A percentile compares a stretch with the other conserved stretches of the same genome.
Evolutionary conservation across 2,888 invertebrate genomes (phyloP).

Genomic region (Sinopyrophorus schimmeli): DNA sequence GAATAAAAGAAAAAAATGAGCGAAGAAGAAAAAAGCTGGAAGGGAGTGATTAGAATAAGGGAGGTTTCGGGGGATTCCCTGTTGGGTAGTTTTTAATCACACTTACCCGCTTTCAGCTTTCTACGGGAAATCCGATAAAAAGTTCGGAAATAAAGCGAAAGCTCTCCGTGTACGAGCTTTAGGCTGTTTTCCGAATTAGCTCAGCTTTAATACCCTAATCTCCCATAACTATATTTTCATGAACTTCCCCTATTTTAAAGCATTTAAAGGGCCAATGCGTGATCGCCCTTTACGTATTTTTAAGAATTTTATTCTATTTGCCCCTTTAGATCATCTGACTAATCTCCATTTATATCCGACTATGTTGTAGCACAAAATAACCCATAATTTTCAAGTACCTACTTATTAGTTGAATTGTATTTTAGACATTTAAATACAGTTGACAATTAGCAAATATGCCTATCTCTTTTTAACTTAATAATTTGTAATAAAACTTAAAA

Average conservation of each 20-base stretch:
- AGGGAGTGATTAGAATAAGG: constrained; percentile 10
- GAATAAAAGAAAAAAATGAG: no score
- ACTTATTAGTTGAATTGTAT: no score
- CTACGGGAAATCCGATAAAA: constrained; percentile 30
- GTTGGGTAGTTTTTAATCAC: constrained; percentile 34
- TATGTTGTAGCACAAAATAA: no score
- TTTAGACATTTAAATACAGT: no score
- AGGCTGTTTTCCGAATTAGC: constrained; percentile 25
- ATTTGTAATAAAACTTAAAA: no score
- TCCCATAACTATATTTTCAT: constrained; percentile 19
- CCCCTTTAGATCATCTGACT: no score
- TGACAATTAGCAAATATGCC: no score
- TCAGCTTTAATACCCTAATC: constrained; percentile 18
- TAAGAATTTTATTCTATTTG: no score
- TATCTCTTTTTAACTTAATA: no score
- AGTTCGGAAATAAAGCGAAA: constrained; percentile 31
- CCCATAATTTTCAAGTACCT: no score
- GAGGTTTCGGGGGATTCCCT: constrained; percentile 22
- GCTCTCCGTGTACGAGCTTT: constrained; percentile 20
- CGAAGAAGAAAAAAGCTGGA: background rate
- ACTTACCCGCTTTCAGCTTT: constrained; percentile 31
- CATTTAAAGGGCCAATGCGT: constrained; percentile 8
- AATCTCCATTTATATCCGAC: no score
- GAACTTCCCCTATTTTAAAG: constrained; percentile 9
- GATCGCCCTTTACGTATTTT: constrained; percentile 5